Conservation (phyloP, 1,140 invertebrate species). For the Papilio polyxenes region DNA sequence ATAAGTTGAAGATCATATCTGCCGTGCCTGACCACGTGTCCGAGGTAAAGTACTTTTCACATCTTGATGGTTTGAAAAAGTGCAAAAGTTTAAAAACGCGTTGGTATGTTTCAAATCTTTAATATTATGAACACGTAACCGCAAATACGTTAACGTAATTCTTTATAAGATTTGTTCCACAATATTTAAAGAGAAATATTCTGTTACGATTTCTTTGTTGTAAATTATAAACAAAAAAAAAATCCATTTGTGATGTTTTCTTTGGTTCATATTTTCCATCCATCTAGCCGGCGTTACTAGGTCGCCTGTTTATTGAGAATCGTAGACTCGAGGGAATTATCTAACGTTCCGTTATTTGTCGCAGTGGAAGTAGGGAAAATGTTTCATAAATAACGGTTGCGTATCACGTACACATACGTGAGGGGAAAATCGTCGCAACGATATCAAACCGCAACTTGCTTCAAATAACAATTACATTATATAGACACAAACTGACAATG, state of each 20-base stretch:
- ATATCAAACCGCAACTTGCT: constrained; percentile 23
- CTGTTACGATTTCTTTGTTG: not conserved
- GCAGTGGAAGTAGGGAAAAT: constrained; percentile 8
- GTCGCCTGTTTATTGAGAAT: constrained; percentile 31
- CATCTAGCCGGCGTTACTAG: constrained; percentile 23
- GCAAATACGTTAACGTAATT: no score
- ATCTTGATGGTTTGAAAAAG: no score
- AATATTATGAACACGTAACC: no score
- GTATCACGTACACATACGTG: constrained; percentile 29
- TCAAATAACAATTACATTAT: constrained; percentile 29
- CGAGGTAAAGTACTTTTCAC: no score
- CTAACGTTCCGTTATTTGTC: constrained; percentile 22
- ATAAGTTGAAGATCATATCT: no score
- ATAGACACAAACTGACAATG: not conserved
- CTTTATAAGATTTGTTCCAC: not conserved
- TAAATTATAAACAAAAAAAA: not conserved
- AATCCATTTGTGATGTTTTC: constrained; percentile 1
- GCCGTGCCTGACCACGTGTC: no score
- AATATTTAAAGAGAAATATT: not conserved
- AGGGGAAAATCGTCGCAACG: not conserved
- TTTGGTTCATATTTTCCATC: constrained; percentile 17
- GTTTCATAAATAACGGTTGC: constrained; percentile 16
- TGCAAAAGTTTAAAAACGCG: no score
- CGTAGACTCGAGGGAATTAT: constrained; percentile 27
- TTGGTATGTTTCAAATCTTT: no score